phyloP scores from a whole-genome alignment of 2,113 vertebrate genomes.

The Brachypodius melanocephalos region DNA sequence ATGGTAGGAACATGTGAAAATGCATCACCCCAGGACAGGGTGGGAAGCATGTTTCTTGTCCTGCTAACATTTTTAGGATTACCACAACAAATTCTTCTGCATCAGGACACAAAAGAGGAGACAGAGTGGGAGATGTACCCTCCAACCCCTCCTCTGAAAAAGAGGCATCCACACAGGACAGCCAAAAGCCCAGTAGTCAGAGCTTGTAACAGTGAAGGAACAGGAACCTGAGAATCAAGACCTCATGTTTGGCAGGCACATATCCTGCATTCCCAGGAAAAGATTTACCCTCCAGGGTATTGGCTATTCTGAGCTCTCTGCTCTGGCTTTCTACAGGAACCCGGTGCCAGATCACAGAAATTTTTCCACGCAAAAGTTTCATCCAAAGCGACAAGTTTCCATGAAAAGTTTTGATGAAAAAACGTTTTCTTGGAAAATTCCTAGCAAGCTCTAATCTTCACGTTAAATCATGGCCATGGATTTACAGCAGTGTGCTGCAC shows the following conservation, averaged over 20 bases:
- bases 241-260: constrained; percentile 52
- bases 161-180: not conserved
- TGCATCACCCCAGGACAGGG: not conserved
- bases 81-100: not conserved
- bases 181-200: constrained; percentile 51
- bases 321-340: constrained; percentile 6
- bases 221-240: constrained; percentile 57
- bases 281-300: not conserved
- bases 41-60: not conserved
- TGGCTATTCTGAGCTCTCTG: constrained; percentile 43
- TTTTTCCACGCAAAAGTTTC: constrained; percentile 19
- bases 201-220: not conserved
- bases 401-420: constrained; percentile 35
- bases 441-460: constrained; percentile 43
- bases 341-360: constrained; percentile 28
- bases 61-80: not conserved
- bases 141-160: not conserved
- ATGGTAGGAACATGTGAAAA: not conserved
- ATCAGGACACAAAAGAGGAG: not conserved
- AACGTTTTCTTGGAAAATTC: constrained; percentile 42
- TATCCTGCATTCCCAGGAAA: constrained; percentile 54
- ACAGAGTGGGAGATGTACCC: not conserved
- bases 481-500: not conserved
- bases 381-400: constrained; percentile 33
- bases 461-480: not conserved